phyloP scores from a whole-genome alignment of 92 coral and sea anemone genomes.

The Nematostella vectensis region DNA sequence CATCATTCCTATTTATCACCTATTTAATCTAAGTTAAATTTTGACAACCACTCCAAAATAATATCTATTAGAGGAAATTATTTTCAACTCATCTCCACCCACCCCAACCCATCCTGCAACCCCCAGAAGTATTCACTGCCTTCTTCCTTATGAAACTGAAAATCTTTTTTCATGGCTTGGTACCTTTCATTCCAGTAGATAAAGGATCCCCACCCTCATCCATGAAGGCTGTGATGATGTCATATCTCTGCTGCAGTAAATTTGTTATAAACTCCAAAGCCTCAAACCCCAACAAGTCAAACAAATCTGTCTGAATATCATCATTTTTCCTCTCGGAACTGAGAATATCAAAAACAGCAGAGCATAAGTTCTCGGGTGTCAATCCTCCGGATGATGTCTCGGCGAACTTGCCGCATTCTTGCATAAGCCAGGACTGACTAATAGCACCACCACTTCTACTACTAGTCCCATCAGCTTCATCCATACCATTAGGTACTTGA shows the following conservation, averaged over 20 bases:
- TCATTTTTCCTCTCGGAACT: conserved; percentile 72
- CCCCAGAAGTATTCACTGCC: too few species aligned
- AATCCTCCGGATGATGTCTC: conserved; percentile 44
- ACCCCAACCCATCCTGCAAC: too few species aligned
- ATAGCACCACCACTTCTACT: background rate
- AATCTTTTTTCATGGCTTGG: too few species aligned
- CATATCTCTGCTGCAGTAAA: conserved; percentile 52
- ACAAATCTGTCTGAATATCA: conserved; percentile 85
- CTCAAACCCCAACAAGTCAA: conserved; percentile 94
- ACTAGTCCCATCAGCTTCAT: background rate
- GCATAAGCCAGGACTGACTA: conserved; percentile 61
- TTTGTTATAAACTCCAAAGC: conserved; percentile 83
- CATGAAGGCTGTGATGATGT: conserved; percentile 35
- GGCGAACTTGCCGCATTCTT: conserved; percentile 57
- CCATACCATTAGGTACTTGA: background rate
- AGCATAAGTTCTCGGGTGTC: conserved; percentile 70
- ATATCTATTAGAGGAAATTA: too few species aligned
- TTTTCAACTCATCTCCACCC: too few species aligned
- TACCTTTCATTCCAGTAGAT: too few species aligned
- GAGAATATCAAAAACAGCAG: conserved; percentile 90
- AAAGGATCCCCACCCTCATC: conserved; percentile 21
- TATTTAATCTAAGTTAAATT: too few species aligned
- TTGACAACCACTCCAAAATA: too few species aligned
- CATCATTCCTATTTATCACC: too few species aligned
- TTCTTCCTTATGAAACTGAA: too few species aligned